phyloP scores from a whole-genome alignment of 1,140 invertebrate genomes.

The Saccostrea cuccullata region DNA sequence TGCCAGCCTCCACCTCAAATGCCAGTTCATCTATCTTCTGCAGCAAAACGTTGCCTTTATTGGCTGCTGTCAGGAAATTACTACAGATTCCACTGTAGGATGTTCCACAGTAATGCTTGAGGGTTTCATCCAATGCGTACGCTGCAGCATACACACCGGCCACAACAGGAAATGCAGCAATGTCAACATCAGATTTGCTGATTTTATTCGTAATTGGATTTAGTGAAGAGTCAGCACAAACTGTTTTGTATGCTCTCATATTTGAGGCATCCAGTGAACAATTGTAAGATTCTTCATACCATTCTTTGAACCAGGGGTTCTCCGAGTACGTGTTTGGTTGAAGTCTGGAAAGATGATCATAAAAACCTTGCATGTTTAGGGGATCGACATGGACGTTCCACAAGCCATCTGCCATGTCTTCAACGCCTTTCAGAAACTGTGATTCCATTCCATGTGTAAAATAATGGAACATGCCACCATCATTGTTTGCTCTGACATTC shows the following conservation, averaged over 20 bases:
- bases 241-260: conserved; percentile 41
- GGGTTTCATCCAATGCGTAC: conserved; percentile 66
- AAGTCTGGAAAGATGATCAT: conserved; percentile 60
- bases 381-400: conserved; percentile 58
- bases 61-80: conserved; percentile 62
- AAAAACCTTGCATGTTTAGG: conserved; percentile 62
- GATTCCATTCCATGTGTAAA: background rate
- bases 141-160: conserved; percentile 70
- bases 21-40: conserved; percentile 64
- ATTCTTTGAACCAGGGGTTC: conserved; percentile 76
- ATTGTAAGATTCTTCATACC: conserved; percentile 69
- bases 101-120: conserved; percentile 69
- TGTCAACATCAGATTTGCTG: conserved; percentile 13
- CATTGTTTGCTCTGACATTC: conserved; percentile 52
- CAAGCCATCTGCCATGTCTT: conserved; percentile 63
- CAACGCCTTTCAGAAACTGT: conserved; percentile 50
- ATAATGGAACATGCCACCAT: conserved; percentile 58
- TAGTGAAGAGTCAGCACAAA: conserved; percentile 48
- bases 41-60: conserved; percentile 64
- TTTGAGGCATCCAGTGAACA: conserved; percentile 65
- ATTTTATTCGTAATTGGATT: conserved; percentile 35
- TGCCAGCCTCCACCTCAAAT: conserved; percentile 61
- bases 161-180: conserved; percentile 58
- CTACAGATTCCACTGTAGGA: conserved; percentile 68
- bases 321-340: conserved; percentile 52